phyloP scores from a whole-genome alignment of 2,888 invertebrate genomes.

The Laothoe populi region DNA sequence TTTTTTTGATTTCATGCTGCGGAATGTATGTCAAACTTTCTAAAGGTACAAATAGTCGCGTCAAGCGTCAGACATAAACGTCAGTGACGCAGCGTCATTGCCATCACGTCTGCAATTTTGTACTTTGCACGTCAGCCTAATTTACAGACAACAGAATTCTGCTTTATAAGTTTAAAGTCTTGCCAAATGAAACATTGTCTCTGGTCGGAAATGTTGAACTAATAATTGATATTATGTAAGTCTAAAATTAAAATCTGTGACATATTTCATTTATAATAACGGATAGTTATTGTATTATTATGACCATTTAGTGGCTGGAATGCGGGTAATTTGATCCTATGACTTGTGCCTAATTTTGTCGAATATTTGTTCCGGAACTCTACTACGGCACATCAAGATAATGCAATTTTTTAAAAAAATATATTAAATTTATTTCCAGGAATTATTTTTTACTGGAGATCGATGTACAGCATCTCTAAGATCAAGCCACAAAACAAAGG shows the following conservation, averaged over 20 bases:
- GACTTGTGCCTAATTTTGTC: slow-evolving; percentile 69
- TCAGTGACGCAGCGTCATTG: too few relatives aligned
- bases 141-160: too few relatives aligned
- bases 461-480: too few relatives aligned
- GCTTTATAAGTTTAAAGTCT: too few relatives aligned
- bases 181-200: slow-evolving; percentile 28
- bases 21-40: slow-evolving; percentile 20
- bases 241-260: slow-evolving; percentile 60
- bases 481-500: too few relatives aligned
- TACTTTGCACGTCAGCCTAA: too few relatives aligned
- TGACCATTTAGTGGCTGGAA: slow-evolving; percentile 55
- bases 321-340: slow-evolving; percentile 54
- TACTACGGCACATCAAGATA: slow-evolving; percentile 28
- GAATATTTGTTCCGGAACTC: slow-evolving; percentile 44
- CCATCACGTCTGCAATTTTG: too few relatives aligned
- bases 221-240: slow-evolving; percentile 67
- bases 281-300: slow-evolving; percentile 61
- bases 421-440: too few relatives aligned
- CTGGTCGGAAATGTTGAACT: slow-evolving; percentile 40
- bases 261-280: slow-evolving; percentile 62
- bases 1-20: slow-evolving; percentile 19
- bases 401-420: too few relatives aligned
- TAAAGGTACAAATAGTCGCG: too few relatives aligned
- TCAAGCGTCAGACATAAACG: too few relatives aligned
- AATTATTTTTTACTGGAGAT: too few relatives aligned